Conservation (phyloP, 2,888 invertebrate genomes). For the Campoplex capitator region DNA sequence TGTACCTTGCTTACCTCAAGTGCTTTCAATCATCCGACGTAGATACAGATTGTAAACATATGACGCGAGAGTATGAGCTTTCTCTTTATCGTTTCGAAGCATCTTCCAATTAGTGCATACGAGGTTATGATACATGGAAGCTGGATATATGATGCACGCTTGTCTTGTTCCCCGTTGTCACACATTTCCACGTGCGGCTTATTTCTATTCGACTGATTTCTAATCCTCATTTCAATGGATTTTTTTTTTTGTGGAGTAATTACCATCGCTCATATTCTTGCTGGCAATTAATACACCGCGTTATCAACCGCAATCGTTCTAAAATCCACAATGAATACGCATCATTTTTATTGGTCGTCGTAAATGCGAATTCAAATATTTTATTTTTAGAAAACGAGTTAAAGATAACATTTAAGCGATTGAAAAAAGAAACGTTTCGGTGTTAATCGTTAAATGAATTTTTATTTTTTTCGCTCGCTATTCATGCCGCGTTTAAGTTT, state of each 20-base stretch:
- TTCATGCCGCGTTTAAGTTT: not conserved
- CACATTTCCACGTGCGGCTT: slow-evolving; percentile 20
- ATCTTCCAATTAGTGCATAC: slow-evolving; percentile 49
- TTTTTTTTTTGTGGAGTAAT: slow-evolving; percentile 6
- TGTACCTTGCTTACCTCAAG: slow-evolving; percentile 3
- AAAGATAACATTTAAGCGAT: too few species aligned
- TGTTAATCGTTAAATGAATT: not conserved
- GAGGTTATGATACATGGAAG: slow-evolving; percentile 46
- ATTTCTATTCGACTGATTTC: slow-evolving; percentile 31
- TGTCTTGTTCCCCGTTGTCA: slow-evolving; percentile 23
- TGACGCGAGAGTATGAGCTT: slow-evolving; percentile 30
- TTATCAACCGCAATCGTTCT: not conserved
- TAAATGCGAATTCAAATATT: not conserved
- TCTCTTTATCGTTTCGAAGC: slow-evolving; percentile 55
- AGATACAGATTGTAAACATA: slow-evolving; percentile 29
- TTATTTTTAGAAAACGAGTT: not conserved
- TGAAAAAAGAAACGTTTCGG: not conserved
- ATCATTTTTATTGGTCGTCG: not conserved
- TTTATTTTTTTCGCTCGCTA: not conserved
- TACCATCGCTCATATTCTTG: not conserved
- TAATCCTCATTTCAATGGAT: not conserved
- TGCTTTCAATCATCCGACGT: slow-evolving; percentile 37
- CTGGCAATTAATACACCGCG: not conserved
- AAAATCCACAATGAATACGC: not conserved
- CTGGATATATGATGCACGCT: slow-evolving; percentile 21